A percentile compares a stretch with the other conserved stretches of the same genome.
Conservation (phyloP, 2,797 vertebrate species). For the Malacoraja senta region DNA sequence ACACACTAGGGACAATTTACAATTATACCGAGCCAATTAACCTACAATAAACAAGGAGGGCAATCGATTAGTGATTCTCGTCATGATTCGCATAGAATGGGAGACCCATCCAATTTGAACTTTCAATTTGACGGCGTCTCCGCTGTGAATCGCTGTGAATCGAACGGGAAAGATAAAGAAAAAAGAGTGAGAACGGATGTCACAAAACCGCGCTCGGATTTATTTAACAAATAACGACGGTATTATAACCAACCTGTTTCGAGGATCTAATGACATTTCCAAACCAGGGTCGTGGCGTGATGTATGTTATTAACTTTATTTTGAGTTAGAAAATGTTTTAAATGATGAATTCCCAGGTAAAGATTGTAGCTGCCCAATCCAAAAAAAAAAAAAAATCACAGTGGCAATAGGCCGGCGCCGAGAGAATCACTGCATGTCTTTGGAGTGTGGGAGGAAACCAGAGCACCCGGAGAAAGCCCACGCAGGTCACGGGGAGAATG, state of each 20-base stretch:
- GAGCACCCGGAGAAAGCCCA: too few relatives aligned
- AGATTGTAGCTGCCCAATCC: background rate
- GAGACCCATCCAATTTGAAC: background rate
- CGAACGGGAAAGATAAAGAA: background rate
- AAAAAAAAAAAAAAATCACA: background rate
- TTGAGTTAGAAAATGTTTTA: background rate
- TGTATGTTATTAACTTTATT: background rate
- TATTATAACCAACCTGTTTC: background rate
- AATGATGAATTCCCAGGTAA: conserved; percentile 32
- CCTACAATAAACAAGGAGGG: too few relatives aligned
- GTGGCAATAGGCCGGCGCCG: background rate
- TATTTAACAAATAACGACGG: background rate
- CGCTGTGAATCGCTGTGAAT: too few relatives aligned
- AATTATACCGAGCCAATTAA: too few relatives aligned
- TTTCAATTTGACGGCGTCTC: background rate
- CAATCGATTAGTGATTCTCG: background rate
- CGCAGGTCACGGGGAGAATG: too few relatives aligned
- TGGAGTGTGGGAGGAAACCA: too few relatives aligned
- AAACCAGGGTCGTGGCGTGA: background rate
- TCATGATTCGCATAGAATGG: background rate
- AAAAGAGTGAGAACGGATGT: background rate
- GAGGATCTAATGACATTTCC: background rate
- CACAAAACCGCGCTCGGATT: background rate
- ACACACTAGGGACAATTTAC: too few relatives aligned
- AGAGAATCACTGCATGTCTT: too few relatives aligned